phyloP scores from a whole-genome alignment of 2,888 invertebrate species.

The Plagodis pulveraria region DNA sequence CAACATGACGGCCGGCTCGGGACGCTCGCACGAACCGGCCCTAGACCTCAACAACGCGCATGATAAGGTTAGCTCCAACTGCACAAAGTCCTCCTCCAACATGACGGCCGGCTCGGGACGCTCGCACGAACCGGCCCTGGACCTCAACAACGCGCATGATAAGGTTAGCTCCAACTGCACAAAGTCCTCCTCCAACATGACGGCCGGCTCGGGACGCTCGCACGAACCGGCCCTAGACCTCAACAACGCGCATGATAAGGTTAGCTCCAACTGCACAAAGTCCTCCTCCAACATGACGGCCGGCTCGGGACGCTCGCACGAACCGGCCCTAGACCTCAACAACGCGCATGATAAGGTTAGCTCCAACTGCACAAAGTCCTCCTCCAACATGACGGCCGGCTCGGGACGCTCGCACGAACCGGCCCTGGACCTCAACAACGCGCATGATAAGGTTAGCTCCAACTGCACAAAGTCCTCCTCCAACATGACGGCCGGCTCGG shows the following conservation, averaged over 20 bases:
- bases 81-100: constrained; percentile 92
- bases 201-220: constrained; percentile 87
- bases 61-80: constrained; percentile 85
- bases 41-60: constrained; percentile 45
- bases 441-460: constrained; percentile 60
- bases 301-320: constrained; percentile 85
- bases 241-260: constrained; percentile 59
- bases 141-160: constrained; percentile 50
- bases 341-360: constrained; percentile 62
- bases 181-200: constrained; percentile 91
- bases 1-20: constrained; percentile 90
- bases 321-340: constrained; percentile 52
- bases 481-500: constrained; percentile 90
- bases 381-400: constrained; percentile 90
- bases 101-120: constrained; percentile 89
- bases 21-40: constrained; percentile 72
- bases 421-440: constrained; percentile 45
- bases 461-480: constrained; percentile 89
- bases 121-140: constrained; percentile 65
- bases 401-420: constrained; percentile 83
- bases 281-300: constrained; percentile 92
- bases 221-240: constrained; percentile 63
- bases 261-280: constrained; percentile 79
- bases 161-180: constrained; percentile 88
- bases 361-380: constrained; percentile 86